Evolutionary conservation across 1,140 invertebrate genomes (phyloP).

Genomic region (Colletes gigas): DNA sequence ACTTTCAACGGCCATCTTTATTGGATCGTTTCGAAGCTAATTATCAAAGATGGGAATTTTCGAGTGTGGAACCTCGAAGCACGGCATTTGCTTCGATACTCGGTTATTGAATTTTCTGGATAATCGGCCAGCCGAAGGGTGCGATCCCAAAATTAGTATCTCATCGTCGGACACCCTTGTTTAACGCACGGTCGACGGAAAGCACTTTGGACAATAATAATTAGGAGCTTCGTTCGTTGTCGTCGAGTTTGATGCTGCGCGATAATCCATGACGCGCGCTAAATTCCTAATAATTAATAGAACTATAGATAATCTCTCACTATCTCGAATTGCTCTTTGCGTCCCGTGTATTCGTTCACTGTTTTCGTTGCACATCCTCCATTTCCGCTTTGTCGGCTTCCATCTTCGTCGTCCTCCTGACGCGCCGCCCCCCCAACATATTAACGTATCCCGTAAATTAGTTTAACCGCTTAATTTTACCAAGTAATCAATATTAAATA

Average conservation of each 20-base stretch:
- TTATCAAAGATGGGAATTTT: too few species aligned
- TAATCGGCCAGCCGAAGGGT: background rate
- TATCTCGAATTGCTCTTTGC: conserved; percentile 47
- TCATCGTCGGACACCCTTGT: conserved; percentile 26
- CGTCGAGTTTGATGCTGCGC: conserved; percentile 49
- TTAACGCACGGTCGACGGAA: conserved; percentile 69
- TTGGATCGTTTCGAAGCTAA: too few species aligned
- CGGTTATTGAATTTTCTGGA: too few species aligned
- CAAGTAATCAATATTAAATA: conserved; percentile 72
- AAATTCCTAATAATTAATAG: conserved; percentile 43
- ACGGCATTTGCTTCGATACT: too few species aligned
- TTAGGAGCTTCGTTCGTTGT: conserved; percentile 50
- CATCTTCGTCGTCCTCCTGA: background rate
- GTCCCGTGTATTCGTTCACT: background rate
- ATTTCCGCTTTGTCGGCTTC: conserved; percentile 23
- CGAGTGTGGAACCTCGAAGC: too few species aligned
- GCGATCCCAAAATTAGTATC: background rate
- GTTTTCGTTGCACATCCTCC: conserved; percentile 33
- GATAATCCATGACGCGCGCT: conserved; percentile 24
- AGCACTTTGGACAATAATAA: conserved; percentile 69
- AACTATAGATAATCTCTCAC: conserved; percentile 50
- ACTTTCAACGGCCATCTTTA: background rate
- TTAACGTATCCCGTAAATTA: conserved; percentile 18
- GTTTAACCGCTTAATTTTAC: conserved; percentile 62
- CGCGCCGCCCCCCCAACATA: background rate